Evolutionary conservation across 2,888 invertebrate species (phyloP).

Genomic region (Pterostichus niger): DNA sequence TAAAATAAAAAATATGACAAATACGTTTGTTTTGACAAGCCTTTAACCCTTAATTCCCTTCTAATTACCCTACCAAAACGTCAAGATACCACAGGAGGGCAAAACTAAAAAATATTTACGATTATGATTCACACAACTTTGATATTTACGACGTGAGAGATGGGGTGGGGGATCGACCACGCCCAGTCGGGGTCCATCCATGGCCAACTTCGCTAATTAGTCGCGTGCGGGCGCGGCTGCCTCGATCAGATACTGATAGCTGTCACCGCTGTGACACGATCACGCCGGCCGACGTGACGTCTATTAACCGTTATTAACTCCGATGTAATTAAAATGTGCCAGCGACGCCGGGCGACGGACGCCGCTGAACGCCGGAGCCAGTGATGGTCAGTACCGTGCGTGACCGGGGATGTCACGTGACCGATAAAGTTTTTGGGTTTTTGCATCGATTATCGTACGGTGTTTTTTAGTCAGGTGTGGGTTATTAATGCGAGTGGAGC

Average conservation of each 20-base stretch:
- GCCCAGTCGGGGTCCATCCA: slow-evolving; percentile 7
- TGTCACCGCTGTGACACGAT: slow-evolving; percentile 62
- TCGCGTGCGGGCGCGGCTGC: slow-evolving; percentile 64
- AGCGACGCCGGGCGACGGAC: neutral
- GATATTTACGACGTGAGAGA: slow-evolving; percentile 54
- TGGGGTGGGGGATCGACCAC: neutral
- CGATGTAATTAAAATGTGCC: slow-evolving; percentile 70
- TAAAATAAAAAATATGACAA: slow-evolving; percentile 53
- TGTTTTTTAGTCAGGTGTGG: neutral
- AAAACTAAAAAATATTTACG: slow-evolving; percentile 50
- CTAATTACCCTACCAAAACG: slow-evolving; percentile 32
- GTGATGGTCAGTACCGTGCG: neutral
- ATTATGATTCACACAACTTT: slow-evolving; percentile 55
- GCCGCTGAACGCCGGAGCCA: neutral
- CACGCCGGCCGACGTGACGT: slow-evolving; percentile 61
- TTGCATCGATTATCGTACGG: slow-evolving; percentile 1
- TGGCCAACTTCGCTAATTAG: slow-evolving; percentile 63
- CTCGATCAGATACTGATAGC: slow-evolving; percentile 69
- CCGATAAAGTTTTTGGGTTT: slow-evolving; percentile 23
- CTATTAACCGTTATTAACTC: slow-evolving; percentile 70
- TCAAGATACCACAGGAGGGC: slow-evolving; percentile 25
- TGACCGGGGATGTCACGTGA: slow-evolving; percentile 27
- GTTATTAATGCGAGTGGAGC: slow-evolving; percentile 18
- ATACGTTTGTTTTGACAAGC: slow-evolving; percentile 60
- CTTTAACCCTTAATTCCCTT: slow-evolving; percentile 53